Evolutionary conservation across 1,140 invertebrate genomes (phyloP).

Genomic region (Lepidurus arcticus): DNA sequence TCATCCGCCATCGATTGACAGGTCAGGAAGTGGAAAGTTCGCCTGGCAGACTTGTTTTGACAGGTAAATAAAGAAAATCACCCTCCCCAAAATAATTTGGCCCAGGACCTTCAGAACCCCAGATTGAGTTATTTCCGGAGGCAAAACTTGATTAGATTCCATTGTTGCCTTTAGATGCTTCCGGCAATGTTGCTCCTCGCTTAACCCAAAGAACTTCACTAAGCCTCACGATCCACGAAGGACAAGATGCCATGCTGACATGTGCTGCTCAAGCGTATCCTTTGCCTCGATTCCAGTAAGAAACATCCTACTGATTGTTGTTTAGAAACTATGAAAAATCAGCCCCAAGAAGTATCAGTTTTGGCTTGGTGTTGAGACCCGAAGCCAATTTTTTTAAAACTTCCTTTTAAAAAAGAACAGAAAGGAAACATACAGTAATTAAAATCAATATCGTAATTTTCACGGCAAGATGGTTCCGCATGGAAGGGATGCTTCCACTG

Average conservation of each 20-base stretch:
- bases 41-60: slow-evolving; percentile 13
- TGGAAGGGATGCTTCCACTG: not conserved
- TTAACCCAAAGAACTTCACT: slow-evolving; percentile 10
- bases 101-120: no score
- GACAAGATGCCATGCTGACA: slow-evolving; percentile 74
- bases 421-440: not conserved
- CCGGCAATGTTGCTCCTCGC: not conserved
- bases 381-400: not conserved
- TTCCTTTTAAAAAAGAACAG: not conserved
- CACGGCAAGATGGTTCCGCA: slow-evolving; percentile 18
- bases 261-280: slow-evolving; percentile 89
- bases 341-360: not conserved
- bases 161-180: not conserved
- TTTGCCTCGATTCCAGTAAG: slow-evolving; percentile 50
- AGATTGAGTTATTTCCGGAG: not conserved
- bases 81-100: not conserved
- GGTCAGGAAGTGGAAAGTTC: not conserved
- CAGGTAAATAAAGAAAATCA: not conserved
- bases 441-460: not conserved
- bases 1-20: slow-evolving; percentile 25
- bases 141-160: not conserved
- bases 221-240: slow-evolving; percentile 39
- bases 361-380: not conserved
- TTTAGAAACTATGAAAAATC: not conserved
- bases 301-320: not conserved